Conservation (phyloP, 2,113 vertebrate species). For the Lates calcarifer region DNA sequence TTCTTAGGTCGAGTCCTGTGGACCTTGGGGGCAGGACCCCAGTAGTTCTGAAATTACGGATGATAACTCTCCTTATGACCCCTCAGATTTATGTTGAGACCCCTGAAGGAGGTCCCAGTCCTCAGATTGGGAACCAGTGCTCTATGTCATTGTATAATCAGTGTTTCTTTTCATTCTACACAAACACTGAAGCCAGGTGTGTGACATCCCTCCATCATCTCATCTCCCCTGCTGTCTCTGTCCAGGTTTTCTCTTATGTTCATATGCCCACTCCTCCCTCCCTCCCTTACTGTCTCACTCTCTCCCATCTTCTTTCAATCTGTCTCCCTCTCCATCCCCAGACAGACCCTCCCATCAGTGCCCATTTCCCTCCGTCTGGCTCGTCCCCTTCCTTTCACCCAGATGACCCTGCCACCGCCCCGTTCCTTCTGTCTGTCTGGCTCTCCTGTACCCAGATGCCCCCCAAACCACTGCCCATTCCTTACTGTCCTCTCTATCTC, state of each 20-base stretch:
- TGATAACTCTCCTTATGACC: not conserved
- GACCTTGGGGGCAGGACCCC: no score
- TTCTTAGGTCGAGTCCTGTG: no score
- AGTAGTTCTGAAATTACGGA: no score
- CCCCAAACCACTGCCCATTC: constrained; percentile 27
- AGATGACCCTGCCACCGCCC: constrained; percentile 71
- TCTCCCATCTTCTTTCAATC: constrained; percentile 38
- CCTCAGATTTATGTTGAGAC: not conserved
- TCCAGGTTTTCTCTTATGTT: constrained; percentile 18
- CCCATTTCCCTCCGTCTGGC: constrained; percentile 75
- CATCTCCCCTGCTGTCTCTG: not conserved
- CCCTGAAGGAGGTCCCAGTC: not conserved
- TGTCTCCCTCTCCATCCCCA: constrained; percentile 51
- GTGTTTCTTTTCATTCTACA: not conserved
- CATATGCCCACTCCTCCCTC: not conserved
- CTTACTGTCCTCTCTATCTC: constrained; percentile 12
- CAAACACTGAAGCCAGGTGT: constrained; percentile 16
- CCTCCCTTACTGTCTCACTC: constrained; percentile 13
- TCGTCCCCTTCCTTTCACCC: constrained; percentile 74
- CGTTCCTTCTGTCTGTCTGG: constrained; percentile 75
- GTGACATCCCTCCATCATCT: not conserved
- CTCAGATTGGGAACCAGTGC: not conserved
- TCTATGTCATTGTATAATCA: not conserved
- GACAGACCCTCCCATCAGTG: constrained; percentile 68
- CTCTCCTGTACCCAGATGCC: constrained; percentile 64